Percentiles rank a stretch among this genome's conserved stretches.
These are phyloP conservation scores for Brienomyrus brachyistius DNA, from an alignment of 2,113 vertebrate genomes.

Conservation along the genomic window DNA sequence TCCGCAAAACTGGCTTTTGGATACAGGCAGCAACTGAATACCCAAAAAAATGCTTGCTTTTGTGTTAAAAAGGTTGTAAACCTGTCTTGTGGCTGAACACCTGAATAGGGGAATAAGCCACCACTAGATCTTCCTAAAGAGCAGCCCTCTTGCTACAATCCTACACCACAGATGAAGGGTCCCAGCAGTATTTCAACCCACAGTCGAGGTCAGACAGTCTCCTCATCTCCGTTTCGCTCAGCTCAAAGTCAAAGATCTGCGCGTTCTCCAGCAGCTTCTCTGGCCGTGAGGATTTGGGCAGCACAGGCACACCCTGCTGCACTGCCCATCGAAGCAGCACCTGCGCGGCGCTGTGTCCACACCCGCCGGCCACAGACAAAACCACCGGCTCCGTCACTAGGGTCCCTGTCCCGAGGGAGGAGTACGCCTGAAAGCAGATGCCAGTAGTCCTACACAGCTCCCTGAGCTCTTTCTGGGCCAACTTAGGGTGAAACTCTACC, in stretches of 20 bases:
- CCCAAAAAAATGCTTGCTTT: background rate
- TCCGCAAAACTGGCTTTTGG: background rate
- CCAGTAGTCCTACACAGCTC: slow-evolving; percentile 50
- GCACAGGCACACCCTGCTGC: slow-evolving; percentile 62
- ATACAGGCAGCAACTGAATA: background rate
- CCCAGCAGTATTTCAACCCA: slow-evolving; percentile 66
- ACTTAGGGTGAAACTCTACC: slow-evolving; percentile 70
- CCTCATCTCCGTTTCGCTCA: slow-evolving; percentile 54
- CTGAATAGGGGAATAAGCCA: background rate
- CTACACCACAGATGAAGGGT: slow-evolving; percentile 58
- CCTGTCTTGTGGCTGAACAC: background rate
- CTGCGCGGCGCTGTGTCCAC: slow-evolving; percentile 57
- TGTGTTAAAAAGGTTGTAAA: background rate
- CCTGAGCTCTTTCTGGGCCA: slow-evolving; percentile 59
- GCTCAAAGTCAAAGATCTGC: slow-evolving; percentile 60
- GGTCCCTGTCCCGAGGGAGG: slow-evolving; percentile 63
- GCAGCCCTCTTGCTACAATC: background rate
- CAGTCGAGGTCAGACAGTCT: slow-evolving; percentile 55
- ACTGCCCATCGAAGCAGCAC: slow-evolving; percentile 69
- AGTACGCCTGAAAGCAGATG: slow-evolving; percentile 71
- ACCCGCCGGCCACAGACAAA: slow-evolving; percentile 47
- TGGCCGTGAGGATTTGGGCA: slow-evolving; percentile 65
- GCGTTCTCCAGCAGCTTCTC: slow-evolving; percentile 56
- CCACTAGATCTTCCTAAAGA: background rate
- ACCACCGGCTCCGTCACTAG: slow-evolving; percentile 55